A percentile compares a stretch with the other conserved stretches of the same genome.
Evolutionary conservation across 2,113 vertebrate species (phyloP).

Genomic region (Callorhinus ursinus): DNA sequence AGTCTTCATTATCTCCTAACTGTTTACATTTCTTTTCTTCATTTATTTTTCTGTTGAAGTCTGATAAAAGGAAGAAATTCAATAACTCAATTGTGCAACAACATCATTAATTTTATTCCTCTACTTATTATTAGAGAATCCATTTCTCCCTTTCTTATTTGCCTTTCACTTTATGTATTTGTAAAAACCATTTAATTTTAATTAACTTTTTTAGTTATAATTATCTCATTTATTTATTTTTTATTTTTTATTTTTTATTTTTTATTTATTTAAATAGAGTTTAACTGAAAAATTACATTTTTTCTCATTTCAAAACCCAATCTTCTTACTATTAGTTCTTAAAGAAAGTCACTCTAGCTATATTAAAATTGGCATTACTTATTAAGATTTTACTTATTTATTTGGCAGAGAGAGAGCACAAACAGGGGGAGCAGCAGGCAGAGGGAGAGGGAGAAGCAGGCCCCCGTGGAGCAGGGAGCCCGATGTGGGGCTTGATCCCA

Average conservation of each 20-base stretch:
- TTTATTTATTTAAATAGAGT: not conserved
- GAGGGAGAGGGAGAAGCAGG: too few relatives aligned
- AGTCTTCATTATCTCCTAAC: slow-evolving; percentile 33
- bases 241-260: too few relatives aligned
- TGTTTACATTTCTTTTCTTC: slow-evolving; percentile 47
- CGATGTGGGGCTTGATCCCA: too few relatives aligned
- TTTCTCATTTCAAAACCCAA: slow-evolving; percentile 1
- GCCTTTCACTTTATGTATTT: slow-evolving; percentile 14
- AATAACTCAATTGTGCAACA: slow-evolving; percentile 34
- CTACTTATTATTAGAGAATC: not conserved
- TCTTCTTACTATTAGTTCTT: slow-evolving; percentile 1
- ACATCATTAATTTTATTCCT: slow-evolving; percentile 50
- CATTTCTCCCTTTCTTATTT: slow-evolving; percentile 50
- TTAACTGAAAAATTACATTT: slow-evolving; percentile 46
- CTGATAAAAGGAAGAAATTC: slow-evolving; percentile 1
- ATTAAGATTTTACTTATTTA: too few relatives aligned
- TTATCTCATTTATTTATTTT: slow-evolving; percentile 37
- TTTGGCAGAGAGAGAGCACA: too few relatives aligned
- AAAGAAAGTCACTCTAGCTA: not conserved
- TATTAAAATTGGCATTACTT: not conserved
- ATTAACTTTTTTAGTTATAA: slow-evolving; percentile 57
- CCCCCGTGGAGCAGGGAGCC: too few relatives aligned
- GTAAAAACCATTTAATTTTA: slow-evolving; percentile 44
- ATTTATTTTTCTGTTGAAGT: not conserved
- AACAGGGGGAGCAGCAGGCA: too few relatives aligned